Percentiles rank a stretch among this genome's conserved stretches.
These are phyloP conservation scores for Phlogophora meticulosa DNA, from an alignment of 2,888 invertebrate genomes.

Conservation along the genomic window DNA sequence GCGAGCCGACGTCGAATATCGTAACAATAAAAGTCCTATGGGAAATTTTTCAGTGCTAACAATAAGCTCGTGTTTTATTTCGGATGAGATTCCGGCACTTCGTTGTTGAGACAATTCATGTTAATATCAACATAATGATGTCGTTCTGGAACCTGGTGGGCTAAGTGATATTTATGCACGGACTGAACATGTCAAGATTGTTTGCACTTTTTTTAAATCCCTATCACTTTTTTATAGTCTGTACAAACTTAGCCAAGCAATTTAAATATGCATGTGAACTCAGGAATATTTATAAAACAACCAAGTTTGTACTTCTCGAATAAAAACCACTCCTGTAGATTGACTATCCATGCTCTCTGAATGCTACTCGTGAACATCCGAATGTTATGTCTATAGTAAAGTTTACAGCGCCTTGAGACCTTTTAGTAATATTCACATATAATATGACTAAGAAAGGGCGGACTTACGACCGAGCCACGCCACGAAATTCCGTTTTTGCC, in stretches of 20 bases:
- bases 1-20: constrained; percentile 69
- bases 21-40: constrained; percentile 71
- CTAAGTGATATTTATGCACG: constrained; percentile 2
- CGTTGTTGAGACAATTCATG: constrained; percentile 61
- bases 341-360: constrained; percentile 26
- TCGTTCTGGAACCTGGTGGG: neutral
- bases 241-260: constrained; percentile 4
- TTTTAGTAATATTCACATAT: constrained; percentile 52
- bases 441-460: constrained; percentile 43
- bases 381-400: constrained; percentile 44
- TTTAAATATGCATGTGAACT: constrained; percentile 15
- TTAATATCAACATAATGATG: constrained; percentile 54
- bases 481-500: constrained; percentile 59
- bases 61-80: constrained; percentile 75
- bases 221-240: neutral
- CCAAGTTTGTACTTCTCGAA: constrained; percentile 28
- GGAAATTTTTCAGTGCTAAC: constrained; percentile 76
- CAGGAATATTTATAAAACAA: constrained; percentile 12
- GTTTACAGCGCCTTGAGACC: constrained; percentile 42
- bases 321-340: constrained; percentile 39
- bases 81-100: constrained; percentile 67
- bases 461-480: constrained; percentile 46
- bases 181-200: neutral
- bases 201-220: neutral
- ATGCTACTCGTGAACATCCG: constrained; percentile 17